phyloP scores from a whole-genome alignment of 2,797 vertebrate genomes.

The Betta splendens region DNA sequence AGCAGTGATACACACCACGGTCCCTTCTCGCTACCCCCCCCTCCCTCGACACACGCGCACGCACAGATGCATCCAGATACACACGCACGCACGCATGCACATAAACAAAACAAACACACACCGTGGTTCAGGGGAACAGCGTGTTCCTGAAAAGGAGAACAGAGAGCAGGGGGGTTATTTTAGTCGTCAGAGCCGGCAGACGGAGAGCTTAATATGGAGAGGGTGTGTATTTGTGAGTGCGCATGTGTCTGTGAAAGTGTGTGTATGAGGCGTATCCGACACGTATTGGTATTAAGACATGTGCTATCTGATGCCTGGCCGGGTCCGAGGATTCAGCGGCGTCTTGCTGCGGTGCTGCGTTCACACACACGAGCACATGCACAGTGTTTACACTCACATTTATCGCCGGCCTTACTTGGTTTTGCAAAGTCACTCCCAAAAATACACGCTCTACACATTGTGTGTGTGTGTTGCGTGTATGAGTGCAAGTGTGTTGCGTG shows the following conservation, averaged over 20 bases:
- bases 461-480: too few species aligned
- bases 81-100: constrained; percentile 17
- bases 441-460: constrained; percentile 69
- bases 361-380: constrained; percentile 14
- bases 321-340: too few species aligned
- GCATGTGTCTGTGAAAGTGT: constrained; percentile 25
- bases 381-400: constrained; percentile 27
- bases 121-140: constrained; percentile 63
- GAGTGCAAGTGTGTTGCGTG: constrained; percentile 24
- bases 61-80: not conserved
- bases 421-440: constrained; percentile 61
- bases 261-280: not conserved
- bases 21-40: not conserved
- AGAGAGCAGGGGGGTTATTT: constrained; percentile 81
- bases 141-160: constrained; percentile 84
- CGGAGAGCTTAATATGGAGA: constrained; percentile 60
- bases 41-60: not conserved
- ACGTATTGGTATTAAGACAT: not conserved
- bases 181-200: constrained; percentile 65
- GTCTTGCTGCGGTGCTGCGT: constrained; percentile 14
- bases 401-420: constrained; percentile 52
- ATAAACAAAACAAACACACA: constrained; percentile 26
- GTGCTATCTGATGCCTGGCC: too few species aligned
- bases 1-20: not conserved
- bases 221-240: constrained; percentile 24